phyloP scores from a whole-genome alignment of 2,888 invertebrate species.

The Calameuta filiformis region DNA sequence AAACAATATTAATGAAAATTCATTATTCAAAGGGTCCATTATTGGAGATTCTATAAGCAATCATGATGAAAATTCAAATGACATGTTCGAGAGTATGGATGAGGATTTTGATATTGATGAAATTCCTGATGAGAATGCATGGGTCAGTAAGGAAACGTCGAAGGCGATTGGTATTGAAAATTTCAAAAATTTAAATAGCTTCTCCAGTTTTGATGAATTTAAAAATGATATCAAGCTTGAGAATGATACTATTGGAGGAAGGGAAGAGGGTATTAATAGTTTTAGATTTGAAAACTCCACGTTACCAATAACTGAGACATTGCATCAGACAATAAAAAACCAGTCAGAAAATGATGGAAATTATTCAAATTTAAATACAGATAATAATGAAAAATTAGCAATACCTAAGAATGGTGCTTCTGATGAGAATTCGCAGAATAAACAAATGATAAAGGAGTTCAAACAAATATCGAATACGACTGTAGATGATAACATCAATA shows the following conservation, averaged over 20 bases:
- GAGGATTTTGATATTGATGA: too few relatives aligned
- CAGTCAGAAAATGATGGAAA: background rate
- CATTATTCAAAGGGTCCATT: too few relatives aligned
- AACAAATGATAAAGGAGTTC: background rate
- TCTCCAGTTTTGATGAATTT: background rate
- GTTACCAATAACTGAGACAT: background rate
- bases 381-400: background rate
- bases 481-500: slow-evolving; percentile 14
- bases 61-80: too few relatives aligned
- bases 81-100: too few relatives aligned
- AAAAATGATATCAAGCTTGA: background rate
- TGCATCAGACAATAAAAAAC: background rate
- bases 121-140: too few relatives aligned
- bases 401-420: slow-evolving; percentile 1
- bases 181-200: too few relatives aligned
- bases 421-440: slow-evolving; percentile 9
- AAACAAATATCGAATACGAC: background rate
- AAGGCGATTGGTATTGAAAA: too few relatives aligned
- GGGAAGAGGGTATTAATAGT: background rate
- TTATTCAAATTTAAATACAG: background rate
- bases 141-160: too few relatives aligned
- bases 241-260: slow-evolving; percentile 21
- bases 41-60: too few relatives aligned
- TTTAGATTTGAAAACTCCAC: too few relatives aligned
- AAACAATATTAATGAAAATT: too few relatives aligned